Evolutionary conservation across 2,113 vertebrate species (phyloP).

Genomic region (Anoura caudifer): DNA sequence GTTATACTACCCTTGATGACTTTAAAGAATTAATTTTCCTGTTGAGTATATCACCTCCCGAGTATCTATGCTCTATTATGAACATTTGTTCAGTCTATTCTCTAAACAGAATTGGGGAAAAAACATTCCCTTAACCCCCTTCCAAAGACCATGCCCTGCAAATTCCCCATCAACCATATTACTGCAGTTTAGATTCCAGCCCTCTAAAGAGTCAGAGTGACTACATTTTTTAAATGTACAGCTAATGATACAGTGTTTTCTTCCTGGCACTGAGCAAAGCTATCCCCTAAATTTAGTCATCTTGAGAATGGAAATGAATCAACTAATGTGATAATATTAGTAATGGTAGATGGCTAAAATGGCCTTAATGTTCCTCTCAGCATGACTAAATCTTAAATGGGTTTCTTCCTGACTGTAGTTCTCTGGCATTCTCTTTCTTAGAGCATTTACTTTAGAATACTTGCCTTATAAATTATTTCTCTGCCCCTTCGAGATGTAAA

Average conservation of each 20-base stretch:
- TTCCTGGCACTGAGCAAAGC: not conserved
- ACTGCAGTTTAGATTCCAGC: not conserved
- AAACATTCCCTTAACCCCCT: slow-evolving; percentile 33
- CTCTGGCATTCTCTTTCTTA: not conserved
- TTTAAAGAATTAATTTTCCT: slow-evolving; percentile 45
- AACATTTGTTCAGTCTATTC: not conserved
- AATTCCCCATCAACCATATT: not conserved
- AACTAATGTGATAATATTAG: not conserved
- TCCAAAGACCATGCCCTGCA: not conserved
- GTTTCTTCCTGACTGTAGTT: not conserved
- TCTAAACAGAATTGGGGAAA: slow-evolving; percentile 29
- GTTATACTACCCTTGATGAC: slow-evolving; percentile 42
- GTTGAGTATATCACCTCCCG: not conserved
- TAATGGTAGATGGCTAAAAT: not conserved
- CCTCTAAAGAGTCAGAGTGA: not conserved
- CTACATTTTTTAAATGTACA: not conserved
- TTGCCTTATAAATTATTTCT: not conserved
- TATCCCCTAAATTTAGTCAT: not conserved
- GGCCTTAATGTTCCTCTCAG: not conserved
- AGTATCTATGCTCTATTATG: not conserved
- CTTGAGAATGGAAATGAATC: not conserved
- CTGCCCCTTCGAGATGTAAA: not conserved
- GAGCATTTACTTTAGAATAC: not conserved
- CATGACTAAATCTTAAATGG: not conserved
- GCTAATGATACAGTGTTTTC: not conserved